phyloP scores from a whole-genome alignment of 2,888 invertebrate genomes.

The Drosophila affinis region DNA sequence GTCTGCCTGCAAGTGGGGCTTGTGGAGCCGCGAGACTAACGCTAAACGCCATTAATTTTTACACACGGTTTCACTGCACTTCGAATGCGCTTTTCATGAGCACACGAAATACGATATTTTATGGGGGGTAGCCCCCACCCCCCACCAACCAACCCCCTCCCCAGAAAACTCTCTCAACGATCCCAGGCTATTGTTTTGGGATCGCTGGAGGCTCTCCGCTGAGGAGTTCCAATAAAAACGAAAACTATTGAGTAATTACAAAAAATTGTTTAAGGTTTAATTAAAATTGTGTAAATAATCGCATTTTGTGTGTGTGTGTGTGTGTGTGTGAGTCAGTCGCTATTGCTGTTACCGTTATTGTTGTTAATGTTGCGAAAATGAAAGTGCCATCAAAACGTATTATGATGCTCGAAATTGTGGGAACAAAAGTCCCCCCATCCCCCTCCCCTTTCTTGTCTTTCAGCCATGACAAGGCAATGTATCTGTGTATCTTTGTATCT shows the following conservation, averaged over 20 bases:
- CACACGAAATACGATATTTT: neutral
- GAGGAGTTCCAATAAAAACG: constrained; percentile 19
- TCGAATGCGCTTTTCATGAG: constrained; percentile 42
- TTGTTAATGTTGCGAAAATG: constrained; percentile 39
- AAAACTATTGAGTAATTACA: constrained; percentile 47
- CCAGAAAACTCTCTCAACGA: constrained; percentile 24
- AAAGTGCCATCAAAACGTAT: constrained; percentile 42
- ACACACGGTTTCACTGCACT: constrained; percentile 67
- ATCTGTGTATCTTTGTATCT: neutral
- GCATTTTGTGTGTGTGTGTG: constrained; percentile 3
- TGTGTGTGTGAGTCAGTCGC: no score
- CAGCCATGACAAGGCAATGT: constrained; percentile 15
- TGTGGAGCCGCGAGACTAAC: constrained; percentile 30
- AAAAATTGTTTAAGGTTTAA: constrained; percentile 51
- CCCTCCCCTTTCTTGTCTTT: constrained; percentile 12
- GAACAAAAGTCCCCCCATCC: constrained; percentile 16
- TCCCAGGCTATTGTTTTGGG: constrained; percentile 28
- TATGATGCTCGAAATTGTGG: constrained; percentile 44
- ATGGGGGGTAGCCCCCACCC: constrained; percentile 21
- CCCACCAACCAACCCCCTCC: neutral
- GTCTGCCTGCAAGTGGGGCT: neutral
- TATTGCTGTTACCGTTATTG: constrained; percentile 18
- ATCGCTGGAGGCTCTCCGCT: neutral
- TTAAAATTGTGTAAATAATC: constrained; percentile 54
- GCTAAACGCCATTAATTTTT: constrained; percentile 53